Evolutionary conservation across 2,797 vertebrate genomes (phyloP).

Genomic region (Mormyrus hasselquistii): DNA sequence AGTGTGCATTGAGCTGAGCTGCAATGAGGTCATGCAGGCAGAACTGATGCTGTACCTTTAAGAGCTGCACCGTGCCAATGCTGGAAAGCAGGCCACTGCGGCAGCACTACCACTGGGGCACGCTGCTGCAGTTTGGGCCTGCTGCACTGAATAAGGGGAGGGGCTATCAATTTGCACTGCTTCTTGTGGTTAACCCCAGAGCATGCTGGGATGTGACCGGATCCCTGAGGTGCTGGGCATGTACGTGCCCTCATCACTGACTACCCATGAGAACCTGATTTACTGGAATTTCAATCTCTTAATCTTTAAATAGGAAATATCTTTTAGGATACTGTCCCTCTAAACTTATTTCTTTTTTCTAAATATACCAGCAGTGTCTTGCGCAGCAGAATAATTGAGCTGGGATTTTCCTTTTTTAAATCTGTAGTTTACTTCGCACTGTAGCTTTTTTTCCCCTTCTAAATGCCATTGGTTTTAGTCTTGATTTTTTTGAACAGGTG

Average conservation of each 20-base stretch:
- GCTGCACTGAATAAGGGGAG: slow-evolving; percentile 20
- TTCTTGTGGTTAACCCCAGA: slow-evolving; percentile 51
- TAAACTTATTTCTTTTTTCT: background rate
- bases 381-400: background rate
- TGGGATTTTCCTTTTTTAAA: background rate
- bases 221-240: slow-evolving; percentile 45
- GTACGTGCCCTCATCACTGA: slow-evolving; percentile 20
- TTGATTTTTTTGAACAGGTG: background rate
- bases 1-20: slow-evolving; percentile 11
- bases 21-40: background rate
- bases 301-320: background rate
- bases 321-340: background rate
- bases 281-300: background rate
- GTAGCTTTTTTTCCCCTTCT: background rate
- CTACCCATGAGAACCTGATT: background rate
- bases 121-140: slow-evolving; percentile 42
- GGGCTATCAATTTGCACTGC: slow-evolving; percentile 40
- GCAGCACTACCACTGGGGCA: slow-evolving; percentile 44
- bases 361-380: background rate
- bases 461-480: background rate
- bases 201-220: slow-evolving; percentile 51
- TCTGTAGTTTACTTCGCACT: background rate
- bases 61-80: slow-evolving; percentile 36
- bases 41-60: slow-evolving; percentile 42
- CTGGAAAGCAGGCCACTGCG: slow-evolving; percentile 58